Evolutionary conservation across 2,888 invertebrate genomes (phyloP).

Genomic region (Cheilosia scutellata): DNA sequence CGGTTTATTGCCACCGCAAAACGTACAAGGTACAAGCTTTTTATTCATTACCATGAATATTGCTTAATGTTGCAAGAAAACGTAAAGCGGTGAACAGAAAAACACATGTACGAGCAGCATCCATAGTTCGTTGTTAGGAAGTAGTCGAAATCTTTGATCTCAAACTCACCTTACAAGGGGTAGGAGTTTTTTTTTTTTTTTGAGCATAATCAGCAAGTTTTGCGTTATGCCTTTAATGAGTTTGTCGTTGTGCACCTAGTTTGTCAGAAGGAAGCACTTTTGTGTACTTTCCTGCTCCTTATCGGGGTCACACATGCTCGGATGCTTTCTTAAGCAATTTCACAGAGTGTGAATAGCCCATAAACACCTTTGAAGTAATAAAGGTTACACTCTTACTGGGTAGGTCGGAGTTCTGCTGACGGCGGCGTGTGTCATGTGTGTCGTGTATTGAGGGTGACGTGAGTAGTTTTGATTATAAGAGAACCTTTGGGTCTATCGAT

Average conservation of each 20-base stretch:
- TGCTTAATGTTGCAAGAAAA: conserved; percentile 76
- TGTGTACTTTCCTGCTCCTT: conserved; percentile 44
- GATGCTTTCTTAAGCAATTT: conserved; percentile 74
- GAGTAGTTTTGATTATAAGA: conserved; percentile 20
- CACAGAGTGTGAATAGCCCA: conserved; percentile 66
- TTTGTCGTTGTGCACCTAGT: conserved; percentile 70
- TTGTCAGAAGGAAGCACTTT: conserved; percentile 52
- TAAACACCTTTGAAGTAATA: conserved; percentile 76
- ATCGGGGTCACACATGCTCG: conserved; percentile 74
- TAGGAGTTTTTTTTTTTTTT: conserved; percentile 16
- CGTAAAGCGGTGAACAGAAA: conserved; percentile 55
- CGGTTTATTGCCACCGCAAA: conserved; percentile 71
- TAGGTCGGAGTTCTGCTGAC: conserved; percentile 2
- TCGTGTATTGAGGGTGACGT: conserved; percentile 37
- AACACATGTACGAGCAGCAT: conserved; percentile 59
- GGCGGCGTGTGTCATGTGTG: conserved; percentile 1
- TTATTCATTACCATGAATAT: conserved; percentile 72
- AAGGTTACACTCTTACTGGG: conserved; percentile 44
- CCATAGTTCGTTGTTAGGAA: conserved; percentile 3
- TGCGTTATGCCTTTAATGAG: conserved; percentile 74
- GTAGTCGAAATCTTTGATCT: conserved; percentile 68
- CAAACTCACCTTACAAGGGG: conserved; percentile 49
- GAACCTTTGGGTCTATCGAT: conserved; percentile 19
- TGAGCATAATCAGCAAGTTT: conserved; percentile 69
- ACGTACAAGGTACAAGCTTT: conserved; percentile 51